Conservation (phyloP, 2,888 invertebrate species). For the Ochropacha duplaris region DNA sequence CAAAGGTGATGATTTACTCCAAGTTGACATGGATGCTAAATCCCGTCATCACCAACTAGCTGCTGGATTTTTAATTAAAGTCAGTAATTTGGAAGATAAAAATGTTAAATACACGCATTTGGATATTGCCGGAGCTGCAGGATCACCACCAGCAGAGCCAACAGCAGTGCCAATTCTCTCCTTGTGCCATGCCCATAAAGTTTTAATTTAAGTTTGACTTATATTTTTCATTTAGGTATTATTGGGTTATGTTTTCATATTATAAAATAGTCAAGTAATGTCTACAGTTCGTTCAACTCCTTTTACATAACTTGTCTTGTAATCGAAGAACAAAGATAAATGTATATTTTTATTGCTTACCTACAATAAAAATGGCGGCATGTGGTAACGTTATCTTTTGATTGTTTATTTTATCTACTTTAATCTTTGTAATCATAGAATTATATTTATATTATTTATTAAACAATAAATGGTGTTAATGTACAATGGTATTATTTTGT, state of each 20-base stretch:
- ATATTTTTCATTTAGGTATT: background rate
- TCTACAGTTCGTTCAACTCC: background rate
- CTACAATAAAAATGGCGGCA: background rate
- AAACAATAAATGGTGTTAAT: background rate
- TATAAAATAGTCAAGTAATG: too few species aligned
- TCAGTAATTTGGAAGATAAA: constrained; percentile 90
- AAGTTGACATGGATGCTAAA: constrained; percentile 59
- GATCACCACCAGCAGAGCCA: constrained; percentile 85
- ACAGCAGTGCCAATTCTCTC: constrained; percentile 88
- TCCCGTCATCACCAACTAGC: constrained; percentile 76
- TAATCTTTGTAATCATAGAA: background rate
- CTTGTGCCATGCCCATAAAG: constrained; percentile 78
- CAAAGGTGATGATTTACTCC: constrained; percentile 91
- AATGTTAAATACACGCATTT: constrained; percentile 91
- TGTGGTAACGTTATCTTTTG: background rate
- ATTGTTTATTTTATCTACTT: background rate
- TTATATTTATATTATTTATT: background rate
- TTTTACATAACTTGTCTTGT: background rate
- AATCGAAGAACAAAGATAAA: background rate
- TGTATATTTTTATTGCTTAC: background rate
- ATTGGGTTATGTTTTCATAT: too few species aligned
- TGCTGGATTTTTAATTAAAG: constrained; percentile 88
- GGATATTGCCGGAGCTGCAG: constrained; percentile 89
- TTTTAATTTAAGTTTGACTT: constrained; percentile 46
- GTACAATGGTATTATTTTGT: background rate